Evolutionary conservation across 2,797 vertebrate genomes (phyloP), one percentile per base, ranked within the genome.

Genomic region (Scarus forsteni): DNA sequence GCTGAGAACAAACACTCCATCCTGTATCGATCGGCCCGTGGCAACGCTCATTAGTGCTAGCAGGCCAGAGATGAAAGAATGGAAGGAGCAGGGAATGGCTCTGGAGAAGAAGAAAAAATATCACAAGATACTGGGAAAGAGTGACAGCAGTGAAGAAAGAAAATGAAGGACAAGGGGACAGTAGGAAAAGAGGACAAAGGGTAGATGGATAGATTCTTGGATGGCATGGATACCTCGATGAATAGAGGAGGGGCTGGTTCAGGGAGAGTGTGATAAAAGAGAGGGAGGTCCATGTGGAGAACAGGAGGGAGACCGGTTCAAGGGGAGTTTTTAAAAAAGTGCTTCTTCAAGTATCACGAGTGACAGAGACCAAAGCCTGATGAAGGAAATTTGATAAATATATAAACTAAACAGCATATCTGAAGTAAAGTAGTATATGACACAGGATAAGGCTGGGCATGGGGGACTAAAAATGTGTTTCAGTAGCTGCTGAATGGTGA

Each of bases 1-100:
- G 75, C 77, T 54, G 85, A 85, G 88, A 90, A 91, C 89, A 90
- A 92, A 92, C 92, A 91, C 90, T 94, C 91, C 91, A 93, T 94
- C 92, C 93, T 92, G 87, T 93, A 95, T 94, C 85, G 94, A 94
- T 93, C 85, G 83, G 81, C 64, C 87, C 82, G 81, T 92, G 92
- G 94, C 92, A 93, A 88, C 84, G 88, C 91, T 93, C 92, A 93
- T 93, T 93, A 94, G 89, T 71, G 79, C 84, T 85, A 85, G 89
- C 89, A 82, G 85, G 81, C 73, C 79, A 84, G 79, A 90, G 88
- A 90, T 82, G 85, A 85, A 87, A 87, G 73, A 82, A 83, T 69
- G 75, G 84, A 74, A 73, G 50, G 74, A 66, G 76, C 61, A 73
- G 61, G 81, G 75, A 77, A 77, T 45, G 63, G 79, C 60, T 36